Conservation (phyloP, 2,113 vertebrate species). For the Dicrurus megarhynchus region DNA sequence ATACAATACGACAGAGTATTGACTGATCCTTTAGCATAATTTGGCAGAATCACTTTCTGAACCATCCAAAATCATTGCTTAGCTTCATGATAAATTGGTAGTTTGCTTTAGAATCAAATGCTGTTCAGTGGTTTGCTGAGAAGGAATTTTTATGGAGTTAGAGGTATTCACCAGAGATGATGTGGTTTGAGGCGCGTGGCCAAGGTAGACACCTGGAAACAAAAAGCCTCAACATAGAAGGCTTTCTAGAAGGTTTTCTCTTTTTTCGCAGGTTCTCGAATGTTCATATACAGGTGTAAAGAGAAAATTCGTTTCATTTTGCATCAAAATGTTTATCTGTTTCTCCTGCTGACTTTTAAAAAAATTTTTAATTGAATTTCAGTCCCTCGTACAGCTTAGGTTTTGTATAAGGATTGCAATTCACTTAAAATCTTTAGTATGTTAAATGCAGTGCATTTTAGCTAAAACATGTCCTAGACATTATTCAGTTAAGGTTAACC, state of each 20-base stretch:
- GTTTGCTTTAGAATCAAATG: neutral
- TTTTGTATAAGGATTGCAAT: slow-evolving; percentile 35
- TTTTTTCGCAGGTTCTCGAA: neutral
- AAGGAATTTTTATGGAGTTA: neutral
- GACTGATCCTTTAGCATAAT: neutral
- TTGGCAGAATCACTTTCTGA: neutral
- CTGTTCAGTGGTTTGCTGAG: neutral
- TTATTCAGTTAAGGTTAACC: neutral
- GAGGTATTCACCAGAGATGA: neutral
- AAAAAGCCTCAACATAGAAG: neutral
- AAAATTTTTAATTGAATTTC: slow-evolving; percentile 45
- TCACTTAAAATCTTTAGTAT: slow-evolving; percentile 36
- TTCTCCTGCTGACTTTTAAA: slow-evolving; percentile 12
- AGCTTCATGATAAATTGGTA: neutral
- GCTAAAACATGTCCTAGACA: neutral
- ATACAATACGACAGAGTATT: neutral
- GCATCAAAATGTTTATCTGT: slow-evolving; percentile 61
- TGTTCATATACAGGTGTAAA: neutral
- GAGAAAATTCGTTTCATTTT: slow-evolving; percentile 55
- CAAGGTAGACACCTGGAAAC: neutral
- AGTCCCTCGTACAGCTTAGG: neutral
- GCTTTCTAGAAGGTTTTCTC: neutral
- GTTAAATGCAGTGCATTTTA: slow-evolving; percentile 62
- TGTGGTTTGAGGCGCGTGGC: neutral
- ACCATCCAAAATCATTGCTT: neutral